Base-by-base conservation (phyloP, 2,113 vertebrate species). In the Amphiprion percula region DNA sequence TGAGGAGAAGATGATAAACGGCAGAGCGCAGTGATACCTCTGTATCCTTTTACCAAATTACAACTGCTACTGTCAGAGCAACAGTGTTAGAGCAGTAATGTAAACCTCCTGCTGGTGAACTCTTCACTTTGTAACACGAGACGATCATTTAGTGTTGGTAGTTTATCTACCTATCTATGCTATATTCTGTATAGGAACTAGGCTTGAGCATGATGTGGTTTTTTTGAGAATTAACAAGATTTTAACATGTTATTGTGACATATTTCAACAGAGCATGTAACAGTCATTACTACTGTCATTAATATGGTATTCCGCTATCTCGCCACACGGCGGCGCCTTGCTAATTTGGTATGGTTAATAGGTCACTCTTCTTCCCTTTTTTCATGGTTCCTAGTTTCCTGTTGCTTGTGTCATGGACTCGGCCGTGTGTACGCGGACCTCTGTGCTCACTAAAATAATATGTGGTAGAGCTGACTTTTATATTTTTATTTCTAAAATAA, bases 1-100 rank as follows among this genome's bases (percentile, higher is more conserved):
- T 94, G 97, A 97, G 63, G 91, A 94, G 14, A 95, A 95, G 19
- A 47, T 98, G 74, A 91, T 95, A 69, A 94, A 95, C 82, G 96
- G 94, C 74, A 76, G 95, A 75, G 96, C 96, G 90, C 93, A 95
- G 68, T 92, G 94, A 92, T 95, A 94, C 94, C 92, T 94, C 86
- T 90, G 94, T 90, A 94, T 91, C 63, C 56, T 76, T 90, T 93
- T 90, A 88, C 90, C 72, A 17, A 50, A 74, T 86, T 85, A 92
- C 83, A 88, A 84, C 83, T 85, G 70, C 68, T 54, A 79, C 83
- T 74, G 83, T 81, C 86, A 86, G 68, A 44, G 72, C 68, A 52
- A 14, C 37, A 80, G 68, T 68, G 49, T 80, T 81, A 62, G 68
- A 77, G 69, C 68, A 88, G 87, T 90, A 90, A 92, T 79, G 74